Base-by-base conservation (phyloP, 2,888 invertebrate species). In the Antitype chi region DNA sequence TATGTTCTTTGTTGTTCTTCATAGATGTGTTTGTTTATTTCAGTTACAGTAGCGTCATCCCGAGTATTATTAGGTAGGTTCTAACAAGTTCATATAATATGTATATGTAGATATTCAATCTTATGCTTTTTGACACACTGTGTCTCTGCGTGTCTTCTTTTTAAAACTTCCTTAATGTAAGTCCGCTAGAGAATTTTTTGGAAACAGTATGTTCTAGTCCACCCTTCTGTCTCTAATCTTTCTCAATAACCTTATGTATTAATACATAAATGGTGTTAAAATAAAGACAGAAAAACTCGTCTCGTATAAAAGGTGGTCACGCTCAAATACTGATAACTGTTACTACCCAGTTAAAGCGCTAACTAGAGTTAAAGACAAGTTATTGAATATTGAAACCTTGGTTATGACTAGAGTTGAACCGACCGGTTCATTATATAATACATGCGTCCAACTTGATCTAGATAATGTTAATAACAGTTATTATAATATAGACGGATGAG, bases 301-400 rank as follows among this genome's bases (percentile, higher is more conserved):
- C 8, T 43, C 25, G 49, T 53, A 43, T 85, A 68, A n/a, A 63
- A 75, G 75, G 76, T 53, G 15, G 73, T 55, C 64, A 74, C 49
- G 74, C 69, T 77, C 52, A 43, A 84, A 71, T 55, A 71, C 67
- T 38, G 23, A 68, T 81, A 76, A 87, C 85, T 73, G 85, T 76
- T 68, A 74, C 53, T 43, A 43, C 47, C 23, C 49, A 63, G 43
- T 74, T 67, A 67, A 55, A 70, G 47, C 32, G 60, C 23, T 68
- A 66, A 75, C 55, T 47, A 66, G 62, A 13, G 76, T 76, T 74
- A 82, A 75, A 64, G 13, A 70, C 62, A 72, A 52, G 71, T 62
- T 78, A 80, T 87, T 86, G 81, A 86, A 87, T 86, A 85, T 86
- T 85, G 68, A 87, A 77, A 78, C 85, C 85, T 80, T 87, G 78